Base-by-base conservation (phyloP, 2,113 vertebrate genomes). In the Gallinago undulata region DNA sequence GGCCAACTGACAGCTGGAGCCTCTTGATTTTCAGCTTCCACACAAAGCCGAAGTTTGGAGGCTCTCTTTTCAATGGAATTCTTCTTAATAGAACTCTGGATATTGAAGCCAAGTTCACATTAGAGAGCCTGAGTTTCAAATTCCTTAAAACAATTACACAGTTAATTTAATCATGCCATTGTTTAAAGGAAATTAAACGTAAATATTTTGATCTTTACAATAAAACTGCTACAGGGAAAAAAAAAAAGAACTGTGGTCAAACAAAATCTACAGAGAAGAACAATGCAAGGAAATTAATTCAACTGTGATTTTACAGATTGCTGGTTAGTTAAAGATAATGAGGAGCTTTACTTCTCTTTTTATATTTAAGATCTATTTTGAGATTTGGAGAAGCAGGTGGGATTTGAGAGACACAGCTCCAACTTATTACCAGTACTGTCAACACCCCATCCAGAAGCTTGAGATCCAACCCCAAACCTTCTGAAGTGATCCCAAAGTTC, bases 131-230 rank as follows among this genome's bases (percentile, higher is more conserved):
- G n/a, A 68, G 84, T 73, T 84, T 89, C 82, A 75, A 57, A 68
- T 75, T 90, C 74, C 73, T 89, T 87, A 84, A 96, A 91, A 89
- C 76, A 96, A 91, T 92, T 84, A 94, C 70, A 51, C 23, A 57
- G 81, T 82, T 93, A 95, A 97, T 95, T 94, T 72, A 94, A 96
- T 94, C 70, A 43, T 27, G 30, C 23, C 39, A 50, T 67, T 90
- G 59, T 88, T 95, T 85, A 84, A 95, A 87, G 80, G 81, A 84
- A 96, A 91, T 92, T 45, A 84, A 95, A 96, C 0, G 0, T 82
- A 97, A 97, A 96, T 89, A 96, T 95, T 94, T 93, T 89, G 30
- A 82, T 89, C 93, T 87, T 96, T 37, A 89, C 57, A 93, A 89
- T 87, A 60, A 91, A 89, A 89, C 12, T 2, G 2, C 50, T 75